A percentile compares a stretch with the other conserved stretches of the same genome.
These are phyloP conservation scores for Nomada fabriciana DNA, from an alignment of 2,888 invertebrate species.

Conservation along the genomic window DNA sequence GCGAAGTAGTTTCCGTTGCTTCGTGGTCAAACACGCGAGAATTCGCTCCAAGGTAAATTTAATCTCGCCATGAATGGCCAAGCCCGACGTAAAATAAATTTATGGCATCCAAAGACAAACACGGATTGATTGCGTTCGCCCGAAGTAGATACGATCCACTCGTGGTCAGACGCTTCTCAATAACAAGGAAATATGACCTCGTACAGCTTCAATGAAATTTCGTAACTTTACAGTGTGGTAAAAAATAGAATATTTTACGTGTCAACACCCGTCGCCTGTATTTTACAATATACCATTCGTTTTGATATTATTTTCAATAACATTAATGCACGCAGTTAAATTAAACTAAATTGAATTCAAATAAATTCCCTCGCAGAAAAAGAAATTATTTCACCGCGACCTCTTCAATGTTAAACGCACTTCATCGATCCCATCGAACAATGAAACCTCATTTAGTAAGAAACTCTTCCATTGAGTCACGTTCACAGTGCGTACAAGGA, in stretches of 20 bases:
- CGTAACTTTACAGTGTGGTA: no score
- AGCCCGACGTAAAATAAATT: background rate
- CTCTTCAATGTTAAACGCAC: no score
- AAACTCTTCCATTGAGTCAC: background rate
- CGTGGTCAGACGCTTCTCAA: background rate
- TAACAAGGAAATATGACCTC: background rate
- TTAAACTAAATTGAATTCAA: no score
- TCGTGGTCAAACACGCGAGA: background rate
- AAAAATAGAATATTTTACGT: no score
- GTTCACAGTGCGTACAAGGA: background rate
- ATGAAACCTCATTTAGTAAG: no score
- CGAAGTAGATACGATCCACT: constrained; percentile 11
- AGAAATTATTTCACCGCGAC: no score
- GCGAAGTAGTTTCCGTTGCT: constrained; percentile 3
- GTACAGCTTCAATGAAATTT: background rate
- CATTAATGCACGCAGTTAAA: no score
- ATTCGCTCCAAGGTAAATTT: constrained; percentile 25
- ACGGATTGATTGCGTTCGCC: background rate
- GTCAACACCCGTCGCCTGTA: no score
- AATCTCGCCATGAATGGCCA: background rate
- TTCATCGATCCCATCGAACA: background rate
- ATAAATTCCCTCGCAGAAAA: no score
- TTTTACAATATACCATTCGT: no score
- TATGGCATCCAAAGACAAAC: background rate
- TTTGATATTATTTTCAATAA: no score